Percentiles rank a stretch among this genome's conserved stretches.
phyloP scores from a whole-genome alignment of 2,888 invertebrate species.

The Nymphalis c-album region DNA sequence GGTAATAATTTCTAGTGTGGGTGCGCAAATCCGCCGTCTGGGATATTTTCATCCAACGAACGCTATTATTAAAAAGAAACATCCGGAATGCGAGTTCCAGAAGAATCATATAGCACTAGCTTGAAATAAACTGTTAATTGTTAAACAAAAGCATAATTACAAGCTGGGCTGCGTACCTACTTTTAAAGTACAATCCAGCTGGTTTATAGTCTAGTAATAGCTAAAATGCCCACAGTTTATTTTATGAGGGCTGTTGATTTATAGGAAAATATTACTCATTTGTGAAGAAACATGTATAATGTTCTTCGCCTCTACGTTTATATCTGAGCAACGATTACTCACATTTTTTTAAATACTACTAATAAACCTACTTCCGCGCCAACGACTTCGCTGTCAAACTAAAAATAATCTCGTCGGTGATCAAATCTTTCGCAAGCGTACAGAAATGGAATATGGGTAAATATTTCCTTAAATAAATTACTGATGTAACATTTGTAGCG shows the following conservation, averaged over 20 bases:
- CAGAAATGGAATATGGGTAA: constrained; percentile 50
- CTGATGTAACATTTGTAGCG: constrained; percentile 55
- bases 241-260: too few species aligned
- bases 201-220: too few species aligned
- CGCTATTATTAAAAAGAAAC: constrained; percentile 45
- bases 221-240: too few species aligned
- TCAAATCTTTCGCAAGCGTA: constrained; percentile 41
- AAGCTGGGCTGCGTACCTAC: constrained; percentile 2
- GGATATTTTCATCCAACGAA: constrained; percentile 54
- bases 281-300: neutral
- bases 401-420: constrained; percentile 61
- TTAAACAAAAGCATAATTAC: constrained; percentile 40
- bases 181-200: too few species aligned
- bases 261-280: too few species aligned
- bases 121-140: constrained; percentile 34
- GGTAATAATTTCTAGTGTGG: constrained; percentile 50
- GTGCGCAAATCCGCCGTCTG: constrained; percentile 56
- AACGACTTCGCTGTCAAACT: constrained; percentile 62
- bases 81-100: constrained; percentile 41
- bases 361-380: constrained; percentile 68
- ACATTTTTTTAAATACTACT: constrained; percentile 53
- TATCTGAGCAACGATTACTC: constrained; percentile 34
- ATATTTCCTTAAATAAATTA: constrained; percentile 69
- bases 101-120: constrained; percentile 33
- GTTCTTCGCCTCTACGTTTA: constrained; percentile 24